Percentiles rank a stretch among this genome's conserved stretches.
Conservation (phyloP, 2,888 invertebrate species). For the Acleris holmiana region DNA sequence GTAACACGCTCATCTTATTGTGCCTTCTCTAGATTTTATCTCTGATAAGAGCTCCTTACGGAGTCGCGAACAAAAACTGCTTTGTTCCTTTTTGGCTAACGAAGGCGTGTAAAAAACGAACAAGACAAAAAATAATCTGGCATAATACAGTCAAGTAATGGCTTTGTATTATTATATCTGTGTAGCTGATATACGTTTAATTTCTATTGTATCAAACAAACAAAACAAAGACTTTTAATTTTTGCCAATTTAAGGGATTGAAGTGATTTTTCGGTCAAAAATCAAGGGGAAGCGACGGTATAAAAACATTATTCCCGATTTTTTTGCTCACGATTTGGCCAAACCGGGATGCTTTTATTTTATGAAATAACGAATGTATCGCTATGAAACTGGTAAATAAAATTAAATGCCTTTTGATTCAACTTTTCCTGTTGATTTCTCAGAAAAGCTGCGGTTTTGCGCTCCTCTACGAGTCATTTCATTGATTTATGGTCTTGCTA, state of each 20-base stretch:
- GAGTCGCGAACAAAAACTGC: constrained; percentile 54
- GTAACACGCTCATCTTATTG: constrained; percentile 22
- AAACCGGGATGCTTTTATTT: too few relatives aligned
- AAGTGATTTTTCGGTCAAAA: too few relatives aligned
- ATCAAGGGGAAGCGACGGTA: too few relatives aligned
- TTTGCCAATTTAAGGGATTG: too few relatives aligned
- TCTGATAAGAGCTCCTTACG: constrained; percentile 51
- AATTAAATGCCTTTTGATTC: constrained; percentile 2
- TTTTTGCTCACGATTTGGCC: too few relatives aligned
- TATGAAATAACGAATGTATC: too few relatives aligned
- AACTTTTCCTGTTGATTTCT: constrained; percentile 28
- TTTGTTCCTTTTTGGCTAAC: constrained; percentile 57
- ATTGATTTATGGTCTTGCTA: constrained; percentile 26
- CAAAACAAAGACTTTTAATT: too few relatives aligned
- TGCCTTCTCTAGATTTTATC: constrained; percentile 44
- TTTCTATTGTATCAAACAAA: too few relatives aligned
- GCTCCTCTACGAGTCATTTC: constrained; percentile 15
- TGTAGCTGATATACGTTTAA: neutral
- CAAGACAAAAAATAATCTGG: constrained; percentile 20
- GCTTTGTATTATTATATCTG: neutral
- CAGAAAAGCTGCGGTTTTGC: constrained; percentile 24
- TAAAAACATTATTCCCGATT: too few relatives aligned
- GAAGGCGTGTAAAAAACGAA: constrained; percentile 52
- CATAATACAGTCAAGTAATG: neutral
- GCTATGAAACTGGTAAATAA: neutral